A percentile compares a stretch with the other conserved stretches of the same genome.
Conservation (phyloP, 2,888 invertebrate genomes). For the Dryocosmus kuriphilus region DNA sequence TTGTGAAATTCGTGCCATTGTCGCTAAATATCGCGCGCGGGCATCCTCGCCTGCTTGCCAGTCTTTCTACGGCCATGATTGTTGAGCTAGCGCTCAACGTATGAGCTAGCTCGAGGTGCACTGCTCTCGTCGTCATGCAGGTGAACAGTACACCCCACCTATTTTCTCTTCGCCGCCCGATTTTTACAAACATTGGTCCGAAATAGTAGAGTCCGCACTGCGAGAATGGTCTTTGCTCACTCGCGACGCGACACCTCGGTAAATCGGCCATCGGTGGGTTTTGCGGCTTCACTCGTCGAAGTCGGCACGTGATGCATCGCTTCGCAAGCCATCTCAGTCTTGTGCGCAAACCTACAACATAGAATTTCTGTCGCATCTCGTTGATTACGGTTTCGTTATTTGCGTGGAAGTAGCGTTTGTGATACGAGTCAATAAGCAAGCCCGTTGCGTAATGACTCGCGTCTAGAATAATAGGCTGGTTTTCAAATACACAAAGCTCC, state of each 20-base stretch:
- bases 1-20: constrained; percentile 18
- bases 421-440: constrained; percentile 42
- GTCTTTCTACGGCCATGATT: constrained; percentile 42
- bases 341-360: constrained; percentile 39
- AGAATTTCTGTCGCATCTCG: constrained; percentile 50
- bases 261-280: constrained; percentile 44
- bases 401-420: constrained; percentile 41
- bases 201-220: constrained; percentile 52
- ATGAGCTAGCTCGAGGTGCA: too few species aligned
- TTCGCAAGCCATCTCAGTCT: constrained; percentile 21
- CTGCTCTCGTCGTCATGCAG: too few species aligned
- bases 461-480: constrained; percentile 47
- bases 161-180: constrained; percentile 41
- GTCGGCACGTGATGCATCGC: constrained; percentile 25
- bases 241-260: constrained; percentile 41
- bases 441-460: constrained; percentile 39
- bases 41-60: too few species aligned
- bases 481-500: too few species aligned
- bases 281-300: constrained; percentile 32
- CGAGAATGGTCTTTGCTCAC: constrained; percentile 45
- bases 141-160: too few species aligned
- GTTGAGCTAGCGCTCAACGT: constrained; percentile 51
- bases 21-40: constrained; percentile 27
- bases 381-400: constrained; percentile 50
- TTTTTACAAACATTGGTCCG: constrained; percentile 27